phyloP scores from a whole-genome alignment of 1,140 invertebrate species.

The Orussus abietinus region DNA sequence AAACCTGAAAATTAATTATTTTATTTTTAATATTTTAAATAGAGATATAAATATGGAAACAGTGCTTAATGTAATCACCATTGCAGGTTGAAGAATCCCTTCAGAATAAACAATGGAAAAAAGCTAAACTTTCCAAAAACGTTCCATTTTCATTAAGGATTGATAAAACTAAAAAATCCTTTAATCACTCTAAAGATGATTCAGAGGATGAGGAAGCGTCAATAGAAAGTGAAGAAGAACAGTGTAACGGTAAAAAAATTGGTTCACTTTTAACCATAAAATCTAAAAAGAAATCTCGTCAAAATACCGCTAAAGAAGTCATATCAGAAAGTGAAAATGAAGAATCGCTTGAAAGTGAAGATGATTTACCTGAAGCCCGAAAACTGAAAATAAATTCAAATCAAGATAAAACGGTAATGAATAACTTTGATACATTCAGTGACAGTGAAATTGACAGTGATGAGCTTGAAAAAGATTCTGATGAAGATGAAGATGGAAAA shows the following conservation, averaged over 20 bases:
- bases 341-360: slow-evolving; percentile 2
- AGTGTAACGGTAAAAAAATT: no score
- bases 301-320: slow-evolving; percentile 21
- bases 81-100: slow-evolving; percentile 1
- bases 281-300: slow-evolving; percentile 7
- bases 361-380: slow-evolving; percentile 8
- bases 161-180: no score
- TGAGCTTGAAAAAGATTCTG: slow-evolving; percentile 18
- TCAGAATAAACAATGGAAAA: slow-evolving; percentile 12
- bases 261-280: slow-evolving; percentile 3
- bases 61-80: background rate
- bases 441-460: slow-evolving; percentile 24
- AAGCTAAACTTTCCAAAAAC: no score
- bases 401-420: slow-evolving; percentile 22
- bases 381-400: slow-evolving; percentile 21
- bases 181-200: no score
- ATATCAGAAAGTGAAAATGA: slow-evolving; percentile 19
- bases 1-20: slow-evolving; percentile 16
- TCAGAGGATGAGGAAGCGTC: no score
- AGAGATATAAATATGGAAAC: slow-evolving; percentile 8
- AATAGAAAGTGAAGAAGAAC: slow-evolving; percentile 10
- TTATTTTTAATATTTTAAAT: slow-evolving; percentile 8
- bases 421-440: slow-evolving; percentile 28
- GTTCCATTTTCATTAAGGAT: no score
- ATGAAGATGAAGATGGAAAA: slow-evolving; percentile 34